Base-by-base conservation (phyloP, 2,797 vertebrate species). In the Oreonectes daqikongensis region DNA sequence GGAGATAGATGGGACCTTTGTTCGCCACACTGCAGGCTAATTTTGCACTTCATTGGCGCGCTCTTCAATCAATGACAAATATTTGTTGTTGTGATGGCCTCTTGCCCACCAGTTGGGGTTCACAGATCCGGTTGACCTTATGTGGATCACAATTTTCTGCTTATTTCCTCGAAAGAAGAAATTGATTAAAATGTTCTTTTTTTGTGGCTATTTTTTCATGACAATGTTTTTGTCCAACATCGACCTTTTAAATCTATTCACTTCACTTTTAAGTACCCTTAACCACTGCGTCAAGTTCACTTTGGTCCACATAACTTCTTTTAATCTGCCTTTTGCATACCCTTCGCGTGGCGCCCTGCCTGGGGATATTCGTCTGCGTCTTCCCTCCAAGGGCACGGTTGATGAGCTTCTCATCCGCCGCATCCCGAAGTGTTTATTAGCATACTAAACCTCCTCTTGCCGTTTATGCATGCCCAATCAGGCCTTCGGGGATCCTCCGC, bases 51-150 rank as follows among this genome's bases (percentile, higher is more conserved):
- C 81, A 82, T 75, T 80, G 78, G 72, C 77, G 69, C 68, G n/a
- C 63, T 79, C 53, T 67, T 79, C 85, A 85, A 84, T 87, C 83
- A 86, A 75, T 83, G 77, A 76, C 82, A 85, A 82, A 84, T 85
- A 81, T 86, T 83, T 85, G 80, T 80, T 63, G 80, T 61, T 46
- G 60, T 44, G 28, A 59, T 76, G 63, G 65, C 55, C 53, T 73
- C 55, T 77, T 38, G 59, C 69, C 42, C 68, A 72, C 46, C 28
- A 68, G 61, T 53, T 71, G 46, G 30, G 22, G 48, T 46, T 74
- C 32, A 53, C 59, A 35, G 22, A 50, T 28, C 38, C 28, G 0
- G 20, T 9, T 48, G 65, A 76, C 42, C 53, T 60, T 68, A 14
- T 68, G 22, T 3, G 52, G 20, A 24, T 76, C 28, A 28, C 17